Conservation (phyloP, 1,140 invertebrate genomes). For the Orius laevigatus region DNA sequence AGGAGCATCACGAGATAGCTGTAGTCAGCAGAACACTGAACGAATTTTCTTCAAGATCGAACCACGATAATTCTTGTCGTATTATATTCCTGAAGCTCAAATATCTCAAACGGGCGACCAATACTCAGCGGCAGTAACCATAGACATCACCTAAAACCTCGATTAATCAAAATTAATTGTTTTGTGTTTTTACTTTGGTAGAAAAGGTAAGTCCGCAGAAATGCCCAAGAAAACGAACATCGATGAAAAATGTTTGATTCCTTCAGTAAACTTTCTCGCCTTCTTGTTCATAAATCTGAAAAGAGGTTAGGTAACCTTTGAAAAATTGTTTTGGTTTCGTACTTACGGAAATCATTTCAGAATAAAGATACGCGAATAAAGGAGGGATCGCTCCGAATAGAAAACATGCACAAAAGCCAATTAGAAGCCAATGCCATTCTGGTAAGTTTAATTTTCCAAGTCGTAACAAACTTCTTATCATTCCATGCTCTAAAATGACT, state of each 20-base stretch:
- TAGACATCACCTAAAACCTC: background rate
- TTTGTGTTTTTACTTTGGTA: too few relatives aligned
- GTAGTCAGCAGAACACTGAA: constrained; percentile 48
- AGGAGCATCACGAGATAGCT: constrained; percentile 56
- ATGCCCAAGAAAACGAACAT: too few relatives aligned
- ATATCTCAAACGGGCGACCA: background rate
- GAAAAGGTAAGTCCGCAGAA: too few relatives aligned
- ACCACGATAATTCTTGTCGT: constrained; percentile 40
- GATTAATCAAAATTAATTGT: too few relatives aligned
- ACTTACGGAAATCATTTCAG: background rate
- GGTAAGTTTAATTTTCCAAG: background rate
- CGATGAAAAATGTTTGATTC: too few relatives aligned
- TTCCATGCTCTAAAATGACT: too few relatives aligned
- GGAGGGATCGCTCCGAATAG: background rate
- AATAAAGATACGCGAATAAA: background rate
- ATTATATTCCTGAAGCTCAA: constrained; percentile 4
- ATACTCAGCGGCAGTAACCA: background rate
- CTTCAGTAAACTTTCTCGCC: too few relatives aligned
- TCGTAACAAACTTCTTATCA: background rate
- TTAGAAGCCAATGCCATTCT: background rate
- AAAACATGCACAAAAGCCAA: background rate
- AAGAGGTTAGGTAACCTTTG: too few relatives aligned
- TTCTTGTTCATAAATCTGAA: too few relatives aligned
- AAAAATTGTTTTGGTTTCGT: too few relatives aligned
- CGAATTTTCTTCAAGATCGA: constrained; percentile 48